phyloP scores from a whole-genome alignment of 1,140 invertebrate genomes.

The Ectropis grisescens region DNA sequence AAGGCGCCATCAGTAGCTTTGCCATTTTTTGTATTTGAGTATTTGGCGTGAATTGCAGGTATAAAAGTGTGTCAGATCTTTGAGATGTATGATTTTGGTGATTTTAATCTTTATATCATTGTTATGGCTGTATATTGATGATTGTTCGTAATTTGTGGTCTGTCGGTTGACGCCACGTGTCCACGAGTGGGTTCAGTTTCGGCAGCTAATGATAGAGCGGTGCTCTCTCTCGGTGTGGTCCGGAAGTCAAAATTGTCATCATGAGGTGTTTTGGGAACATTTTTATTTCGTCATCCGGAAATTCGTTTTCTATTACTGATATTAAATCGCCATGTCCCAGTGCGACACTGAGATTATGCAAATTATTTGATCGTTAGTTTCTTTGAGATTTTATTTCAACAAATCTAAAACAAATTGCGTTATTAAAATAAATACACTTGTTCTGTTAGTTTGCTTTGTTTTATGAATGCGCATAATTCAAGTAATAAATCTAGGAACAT shows the following conservation, averaged over 20 bases:
- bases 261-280: slow-evolving; percentile 23
- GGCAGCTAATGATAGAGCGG: slow-evolving; percentile 25
- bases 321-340: slow-evolving; percentile 5
- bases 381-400: too few species aligned
- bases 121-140: slow-evolving; percentile 1
- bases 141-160: slow-evolving; percentile 16
- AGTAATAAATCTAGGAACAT: too few species aligned
- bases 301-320: slow-evolving; percentile 17
- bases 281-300: slow-evolving; percentile 27
- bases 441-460: too few species aligned
- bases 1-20: slow-evolving; percentile 61
- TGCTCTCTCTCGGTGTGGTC: slow-evolving; percentile 27
- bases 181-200: slow-evolving; percentile 11
- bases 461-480: too few species aligned
- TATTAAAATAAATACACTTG: too few species aligned
- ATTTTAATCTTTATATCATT: slow-evolving; percentile 11
- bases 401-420: too few species aligned
- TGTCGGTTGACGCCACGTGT: slow-evolving; percentile 18
- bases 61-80: not conserved
- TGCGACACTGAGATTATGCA: slow-evolving; percentile 1
- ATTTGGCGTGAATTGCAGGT: slow-evolving; percentile 30
- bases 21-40: slow-evolving; percentile 25
- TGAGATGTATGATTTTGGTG: slow-evolving; percentile 3
- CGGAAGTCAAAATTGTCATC: slow-evolving; percentile 45
- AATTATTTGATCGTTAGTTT: slow-evolving; percentile 1